phyloP scores from a whole-genome alignment of 2,797 vertebrate species.

The Menidia menidia region DNA sequence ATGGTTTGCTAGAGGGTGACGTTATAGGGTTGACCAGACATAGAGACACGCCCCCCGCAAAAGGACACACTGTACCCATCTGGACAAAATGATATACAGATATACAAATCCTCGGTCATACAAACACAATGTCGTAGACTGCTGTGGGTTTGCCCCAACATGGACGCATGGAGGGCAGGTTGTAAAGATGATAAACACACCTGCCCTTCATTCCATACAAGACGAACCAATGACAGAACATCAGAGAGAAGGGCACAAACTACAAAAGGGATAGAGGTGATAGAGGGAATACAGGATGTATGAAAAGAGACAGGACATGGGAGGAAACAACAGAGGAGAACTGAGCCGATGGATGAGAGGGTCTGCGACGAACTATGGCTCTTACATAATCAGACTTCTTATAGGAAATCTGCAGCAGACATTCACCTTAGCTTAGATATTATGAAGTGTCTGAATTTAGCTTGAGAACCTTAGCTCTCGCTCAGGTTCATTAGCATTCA shows the following conservation, averaged over 20 bases:
- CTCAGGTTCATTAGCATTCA: conserved; percentile 30
- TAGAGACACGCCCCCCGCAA: conserved; percentile 28
- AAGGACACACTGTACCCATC: conserved; percentile 55
- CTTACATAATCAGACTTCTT: conserved; percentile 4
- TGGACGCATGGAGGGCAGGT: conserved; percentile 14
- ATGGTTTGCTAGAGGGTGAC: conserved; percentile 49
- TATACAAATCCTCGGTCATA: conserved; percentile 6
- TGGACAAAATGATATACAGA: conserved; percentile 41
- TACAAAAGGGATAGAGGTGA: conserved; percentile 6
- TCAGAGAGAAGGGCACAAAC: conserved; percentile 19
- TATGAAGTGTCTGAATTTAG: conserved; percentile 14
- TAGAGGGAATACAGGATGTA: conserved; percentile 20
- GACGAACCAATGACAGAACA: conserved; percentile 36
- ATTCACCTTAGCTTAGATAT: conserved; percentile 23
- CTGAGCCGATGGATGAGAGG: not conserved
- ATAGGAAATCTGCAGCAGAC: conserved; percentile 9
- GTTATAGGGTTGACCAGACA: conserved; percentile 51
- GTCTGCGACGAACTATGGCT: conserved; percentile 7
- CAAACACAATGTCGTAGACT: conserved; percentile 1
- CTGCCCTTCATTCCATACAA: conserved; percentile 44
- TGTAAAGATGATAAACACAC: conserved; percentile 12
- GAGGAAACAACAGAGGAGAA: not conserved
- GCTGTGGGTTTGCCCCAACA: conserved; percentile 10
- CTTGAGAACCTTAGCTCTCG: conserved; percentile 18
- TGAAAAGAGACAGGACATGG: conserved; percentile 11